These are phyloP conservation scores for Sinohyriopsis cumingii DNA, from an alignment of 2,888 invertebrate species.

Conservation along the genomic window DNA sequence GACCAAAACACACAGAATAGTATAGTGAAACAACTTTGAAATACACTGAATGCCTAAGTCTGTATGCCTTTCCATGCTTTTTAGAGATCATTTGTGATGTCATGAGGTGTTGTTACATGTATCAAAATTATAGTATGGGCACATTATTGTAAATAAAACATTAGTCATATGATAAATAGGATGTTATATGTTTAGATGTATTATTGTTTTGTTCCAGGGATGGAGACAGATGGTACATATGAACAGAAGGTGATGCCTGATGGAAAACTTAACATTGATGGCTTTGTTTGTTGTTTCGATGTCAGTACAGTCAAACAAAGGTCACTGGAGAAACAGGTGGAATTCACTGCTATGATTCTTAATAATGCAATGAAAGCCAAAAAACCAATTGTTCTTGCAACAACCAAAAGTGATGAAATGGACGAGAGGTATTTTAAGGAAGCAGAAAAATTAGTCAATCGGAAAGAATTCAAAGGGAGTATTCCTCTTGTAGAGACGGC, in stretches of 20 bases:
- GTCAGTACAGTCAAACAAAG: slow-evolving; percentile 94
- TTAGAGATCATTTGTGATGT: too few relatives aligned
- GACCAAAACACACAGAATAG: too few relatives aligned
- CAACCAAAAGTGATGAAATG: slow-evolving; percentile 96
- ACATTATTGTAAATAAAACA: too few relatives aligned
- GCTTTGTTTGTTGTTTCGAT: slow-evolving; percentile 96
- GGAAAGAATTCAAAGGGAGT: slow-evolving; percentile 87
- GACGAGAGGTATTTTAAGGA: slow-evolving; percentile 82
- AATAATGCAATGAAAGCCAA: slow-evolving; percentile 92
- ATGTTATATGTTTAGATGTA: background rate
- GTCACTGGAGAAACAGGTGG: slow-evolving; percentile 84
- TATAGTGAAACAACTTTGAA: too few relatives aligned
- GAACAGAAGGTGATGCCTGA: slow-evolving; percentile 86
- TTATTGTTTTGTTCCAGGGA: slow-evolving; percentile 75
- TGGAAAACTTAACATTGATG: slow-evolving; percentile 93
- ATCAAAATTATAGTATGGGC: too few relatives aligned
- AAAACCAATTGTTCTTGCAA: slow-evolving; percentile 94
- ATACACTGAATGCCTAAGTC: too few relatives aligned
- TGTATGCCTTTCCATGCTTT: too few relatives aligned
- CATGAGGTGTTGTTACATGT: too few relatives aligned
- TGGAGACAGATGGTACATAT: slow-evolving; percentile 97
- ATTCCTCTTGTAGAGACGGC: slow-evolving; percentile 95
- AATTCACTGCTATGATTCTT: slow-evolving; percentile 84
- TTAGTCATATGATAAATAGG: too few relatives aligned
- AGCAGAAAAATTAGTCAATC: slow-evolving; percentile 88